These are phyloP conservation scores for Pipa parva DNA, from an alignment of 2,113 vertebrate species.

Conservation along the genomic window DNA sequence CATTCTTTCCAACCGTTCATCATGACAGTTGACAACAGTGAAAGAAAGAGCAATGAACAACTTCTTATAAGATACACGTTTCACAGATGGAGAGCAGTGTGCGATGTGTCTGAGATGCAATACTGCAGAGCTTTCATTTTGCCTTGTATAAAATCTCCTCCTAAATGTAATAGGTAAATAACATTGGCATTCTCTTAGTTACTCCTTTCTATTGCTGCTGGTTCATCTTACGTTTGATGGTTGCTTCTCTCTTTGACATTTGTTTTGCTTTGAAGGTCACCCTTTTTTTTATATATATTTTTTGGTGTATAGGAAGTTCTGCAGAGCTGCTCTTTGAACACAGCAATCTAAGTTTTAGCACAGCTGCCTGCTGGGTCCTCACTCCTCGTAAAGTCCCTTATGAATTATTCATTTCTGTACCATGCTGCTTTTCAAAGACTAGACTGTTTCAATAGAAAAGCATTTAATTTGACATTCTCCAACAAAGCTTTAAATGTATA, in stretches of 20 bases:
- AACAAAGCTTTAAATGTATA: slow-evolving; percentile 21
- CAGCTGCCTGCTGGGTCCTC: slow-evolving; percentile 34
- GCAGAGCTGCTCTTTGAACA: slow-evolving; percentile 26
- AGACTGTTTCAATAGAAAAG: slow-evolving; percentile 21
- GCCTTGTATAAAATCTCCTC: background rate
- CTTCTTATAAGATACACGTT: background rate
- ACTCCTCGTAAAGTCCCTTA: slow-evolving; percentile 32
- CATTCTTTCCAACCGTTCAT: too few relatives aligned
- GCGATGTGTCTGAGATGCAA: background rate
- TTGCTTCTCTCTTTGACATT: slow-evolving; percentile 9
- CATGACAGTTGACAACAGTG: background rate
- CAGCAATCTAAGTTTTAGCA: slow-evolving; percentile 30
- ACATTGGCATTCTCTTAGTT: background rate
- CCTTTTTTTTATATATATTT: slow-evolving; percentile 21
- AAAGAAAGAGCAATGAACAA: background rate
- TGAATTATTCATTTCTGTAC: slow-evolving; percentile 29
- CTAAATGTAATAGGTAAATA: background rate
- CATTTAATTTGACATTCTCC: slow-evolving; percentile 32
- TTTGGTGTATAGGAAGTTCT: slow-evolving; percentile 15
- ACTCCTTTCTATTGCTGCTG: background rate
- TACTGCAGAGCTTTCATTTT: background rate
- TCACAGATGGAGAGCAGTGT: background rate
- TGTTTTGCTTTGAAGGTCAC: slow-evolving; percentile 30
- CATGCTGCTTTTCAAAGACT: slow-evolving; percentile 23
- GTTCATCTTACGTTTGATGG: background rate